Evolutionary conservation across 2,888 invertebrate species (phyloP).

Genomic region (Spisula subtruncata): DNA sequence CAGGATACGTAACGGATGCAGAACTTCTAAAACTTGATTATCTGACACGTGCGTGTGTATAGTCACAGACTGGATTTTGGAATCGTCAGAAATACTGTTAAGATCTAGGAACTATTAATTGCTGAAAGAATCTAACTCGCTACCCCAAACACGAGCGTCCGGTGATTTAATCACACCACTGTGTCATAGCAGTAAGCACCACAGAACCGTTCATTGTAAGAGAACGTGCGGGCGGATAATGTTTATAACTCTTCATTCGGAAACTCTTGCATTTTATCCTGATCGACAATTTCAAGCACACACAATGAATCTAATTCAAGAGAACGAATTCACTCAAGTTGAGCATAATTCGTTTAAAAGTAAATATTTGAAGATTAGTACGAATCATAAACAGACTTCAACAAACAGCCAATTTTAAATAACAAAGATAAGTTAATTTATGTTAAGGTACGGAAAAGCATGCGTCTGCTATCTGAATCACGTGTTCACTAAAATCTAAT

Average conservation of each 20-base stretch:
- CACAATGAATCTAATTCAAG: slow-evolving; percentile 1
- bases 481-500: slow-evolving; percentile 15
- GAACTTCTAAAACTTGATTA: too few species aligned
- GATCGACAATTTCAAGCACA: background rate
- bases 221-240: too few species aligned
- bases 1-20: too few species aligned
- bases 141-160: too few species aligned
- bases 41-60: too few species aligned
- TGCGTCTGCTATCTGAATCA: background rate
- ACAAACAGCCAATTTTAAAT: slow-evolving; percentile 22
- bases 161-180: too few species aligned
- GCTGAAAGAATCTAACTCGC: too few species aligned
- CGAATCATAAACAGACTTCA: slow-evolving; percentile 7
- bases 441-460: slow-evolving; percentile 1
- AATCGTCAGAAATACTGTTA: too few species aligned
- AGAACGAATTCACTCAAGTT: background rate
- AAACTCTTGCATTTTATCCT: background rate
- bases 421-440: slow-evolving; percentile 17
- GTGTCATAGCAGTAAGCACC: too few species aligned
- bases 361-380: slow-evolving; percentile 27
- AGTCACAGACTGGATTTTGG: too few species aligned
- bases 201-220: too few species aligned
- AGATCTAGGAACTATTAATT: too few species aligned
- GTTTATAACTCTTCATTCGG: background rate
- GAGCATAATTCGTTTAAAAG: slow-evolving; percentile 3